These are phyloP conservation scores for Polyodon spathula DNA, from an alignment of 2,113 vertebrate species.

Conservation along the genomic window DNA sequence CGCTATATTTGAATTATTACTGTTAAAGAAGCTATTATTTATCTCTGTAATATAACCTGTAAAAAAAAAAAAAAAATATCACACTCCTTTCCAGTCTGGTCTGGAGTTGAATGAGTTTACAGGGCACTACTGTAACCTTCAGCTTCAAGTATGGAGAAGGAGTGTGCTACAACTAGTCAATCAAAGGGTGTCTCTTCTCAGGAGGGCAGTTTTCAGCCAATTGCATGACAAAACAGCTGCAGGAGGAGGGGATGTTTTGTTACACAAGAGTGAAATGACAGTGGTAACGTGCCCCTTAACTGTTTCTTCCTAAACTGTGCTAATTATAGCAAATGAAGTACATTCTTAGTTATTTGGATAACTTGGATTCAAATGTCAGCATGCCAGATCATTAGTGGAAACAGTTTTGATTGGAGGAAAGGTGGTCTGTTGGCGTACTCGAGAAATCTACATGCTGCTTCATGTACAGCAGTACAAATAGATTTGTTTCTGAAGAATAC, in stretches of 20 bases:
- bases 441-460: too few relatives aligned
- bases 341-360: slow-evolving; percentile 4
- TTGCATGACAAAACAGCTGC: not conserved
- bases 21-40: too few relatives aligned
- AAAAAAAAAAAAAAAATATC: not conserved
- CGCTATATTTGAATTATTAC: too few relatives aligned
- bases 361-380: not conserved
- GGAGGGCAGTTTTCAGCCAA: not conserved
- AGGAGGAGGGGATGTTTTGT: not conserved
- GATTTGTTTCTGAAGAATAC: too few relatives aligned
- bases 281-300: slow-evolving; percentile 2
- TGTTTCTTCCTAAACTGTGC: not conserved
- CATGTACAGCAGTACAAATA: too few relatives aligned
- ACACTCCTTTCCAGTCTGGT: too few relatives aligned
- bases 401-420: too few relatives aligned
- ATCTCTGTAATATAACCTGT: too few relatives aligned
- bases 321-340: slow-evolving; percentile 6
- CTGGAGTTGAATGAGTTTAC: not conserved
- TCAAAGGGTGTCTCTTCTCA: not conserved
- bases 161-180: not conserved
- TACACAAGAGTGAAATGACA: not conserved
- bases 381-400: not conserved
- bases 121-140: not conserved
- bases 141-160: not conserved
- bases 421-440: too few relatives aligned